Conservation (phyloP, 1,140 invertebrate species). For the Pararge aegeria region DNA sequence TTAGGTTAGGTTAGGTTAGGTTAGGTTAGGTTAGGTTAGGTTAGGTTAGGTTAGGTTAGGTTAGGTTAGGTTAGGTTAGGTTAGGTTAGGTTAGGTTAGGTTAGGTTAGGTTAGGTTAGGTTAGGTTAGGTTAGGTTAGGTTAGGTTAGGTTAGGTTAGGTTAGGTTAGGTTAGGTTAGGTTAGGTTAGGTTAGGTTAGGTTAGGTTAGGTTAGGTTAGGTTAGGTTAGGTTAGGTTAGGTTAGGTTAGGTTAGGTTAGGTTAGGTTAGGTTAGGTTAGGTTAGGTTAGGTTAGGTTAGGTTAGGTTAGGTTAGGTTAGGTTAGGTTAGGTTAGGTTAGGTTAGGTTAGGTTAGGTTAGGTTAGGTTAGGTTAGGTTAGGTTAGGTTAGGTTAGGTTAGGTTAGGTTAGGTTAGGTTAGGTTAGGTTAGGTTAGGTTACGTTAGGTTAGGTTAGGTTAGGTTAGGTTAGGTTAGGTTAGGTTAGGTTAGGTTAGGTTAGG, state of each 20-base stretch:
- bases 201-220: constrained; percentile 11
- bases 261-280: constrained; percentile 11
- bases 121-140: constrained; percentile 11
- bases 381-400: not conserved
- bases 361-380: constrained; percentile 11
- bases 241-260: constrained; percentile 10
- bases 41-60: constrained; percentile 11
- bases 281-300: constrained; percentile 11
- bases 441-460: too few relatives aligned
- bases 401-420: not conserved
- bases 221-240: constrained; percentile 11
- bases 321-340: constrained; percentile 11
- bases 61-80: constrained; percentile 11
- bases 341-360: constrained; percentile 11
- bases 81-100: constrained; percentile 10
- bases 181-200: constrained; percentile 11
- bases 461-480: too few relatives aligned
- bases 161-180: constrained; percentile 11
- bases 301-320: constrained; percentile 10
- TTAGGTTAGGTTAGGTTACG: too few relatives aligned
- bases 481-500: too few relatives aligned
- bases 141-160: constrained; percentile 11
- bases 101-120: constrained; percentile 11
- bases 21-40: constrained; percentile 11
- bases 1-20: constrained; percentile 11